phyloP scores from a whole-genome alignment of 2,797 vertebrate species.

The Phataginus tetradactyla region DNA sequence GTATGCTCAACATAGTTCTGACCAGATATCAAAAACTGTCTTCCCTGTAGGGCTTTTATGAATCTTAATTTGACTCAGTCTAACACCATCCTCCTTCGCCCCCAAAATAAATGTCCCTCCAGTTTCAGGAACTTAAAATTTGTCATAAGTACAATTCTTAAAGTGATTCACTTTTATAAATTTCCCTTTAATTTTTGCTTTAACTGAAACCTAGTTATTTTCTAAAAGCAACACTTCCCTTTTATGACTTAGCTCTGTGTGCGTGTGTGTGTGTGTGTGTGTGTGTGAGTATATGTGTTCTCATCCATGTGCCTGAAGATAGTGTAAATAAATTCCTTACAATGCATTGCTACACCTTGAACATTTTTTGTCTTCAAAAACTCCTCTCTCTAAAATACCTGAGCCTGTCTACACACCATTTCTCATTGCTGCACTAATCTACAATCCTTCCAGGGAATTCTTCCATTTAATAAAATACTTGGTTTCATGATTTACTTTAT shows the following conservation, averaged over 20 bases:
- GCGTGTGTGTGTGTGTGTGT: neutral
- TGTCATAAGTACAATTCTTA: neutral
- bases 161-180: neutral
- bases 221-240: neutral
- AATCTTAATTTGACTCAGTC: neutral
- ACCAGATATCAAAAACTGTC: neutral
- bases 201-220: neutral
- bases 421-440: neutral
- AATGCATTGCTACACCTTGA: neutral
- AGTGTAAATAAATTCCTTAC: neutral
- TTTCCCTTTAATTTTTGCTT: neutral
- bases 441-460: neutral
- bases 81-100: neutral
- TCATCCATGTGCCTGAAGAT: neutral
- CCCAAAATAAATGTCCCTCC: no score
- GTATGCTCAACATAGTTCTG: neutral
- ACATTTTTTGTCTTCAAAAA: neutral
- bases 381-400: neutral
- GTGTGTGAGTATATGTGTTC: neutral
- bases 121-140: neutral
- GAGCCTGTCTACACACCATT: neutral
- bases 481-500: neutral
- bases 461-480: neutral
- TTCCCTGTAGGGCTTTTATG: neutral
- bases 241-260: neutral